Evolutionary conservation across 2,888 invertebrate species (phyloP), one percentile per base, ranked within the genome.

Genomic region (Papilio demoleus): DNA sequence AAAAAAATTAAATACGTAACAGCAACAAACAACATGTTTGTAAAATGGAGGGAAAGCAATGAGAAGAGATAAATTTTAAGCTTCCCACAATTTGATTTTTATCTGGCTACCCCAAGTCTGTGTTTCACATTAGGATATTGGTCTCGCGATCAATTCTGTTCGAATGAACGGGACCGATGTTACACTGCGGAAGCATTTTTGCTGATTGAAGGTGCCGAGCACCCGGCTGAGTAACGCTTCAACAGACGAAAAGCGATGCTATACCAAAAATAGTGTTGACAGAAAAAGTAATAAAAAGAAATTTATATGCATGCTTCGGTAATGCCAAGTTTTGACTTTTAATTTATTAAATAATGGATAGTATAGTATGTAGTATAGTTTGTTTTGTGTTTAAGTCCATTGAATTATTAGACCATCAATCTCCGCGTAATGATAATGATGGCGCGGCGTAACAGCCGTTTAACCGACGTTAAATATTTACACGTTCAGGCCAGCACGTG

Each of bases 51-150:
- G n/a, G n/a, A 50, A 14, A 27, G 9, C 24, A 24, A 27, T 31
- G 9, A 31, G 8, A 24, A 56, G 27, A n/a, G 27, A 53, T 53
- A 27, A n/a, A 56, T 56, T 56, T 56, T 31, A n/a, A 56, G 17
- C 53, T 38, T 59, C 38, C 59, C 59, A 38, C 59, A 38, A 59
- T 59, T 59, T 59, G 34, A 38, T 70, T 69, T 56, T 65, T 72
- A 71, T 72, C 75, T 71, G 73, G 75, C 74, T 74, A 77, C 73
- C 80, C 82, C 64, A 68, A 60, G 59, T 50, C 58, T 60, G 84
- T 77, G 80, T 82, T 87, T 85, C 81, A 79, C 89, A 89, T 90
- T 90, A 88, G 86, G 84, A 82, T 90, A 90, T 90, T 92, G 88
- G 83, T 78, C 80, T 82, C 76, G 77, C 82, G 80, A 86, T 87